Conservation (phyloP, 2,888 invertebrate genomes). For the Cosmorhoe ocellata region DNA sequence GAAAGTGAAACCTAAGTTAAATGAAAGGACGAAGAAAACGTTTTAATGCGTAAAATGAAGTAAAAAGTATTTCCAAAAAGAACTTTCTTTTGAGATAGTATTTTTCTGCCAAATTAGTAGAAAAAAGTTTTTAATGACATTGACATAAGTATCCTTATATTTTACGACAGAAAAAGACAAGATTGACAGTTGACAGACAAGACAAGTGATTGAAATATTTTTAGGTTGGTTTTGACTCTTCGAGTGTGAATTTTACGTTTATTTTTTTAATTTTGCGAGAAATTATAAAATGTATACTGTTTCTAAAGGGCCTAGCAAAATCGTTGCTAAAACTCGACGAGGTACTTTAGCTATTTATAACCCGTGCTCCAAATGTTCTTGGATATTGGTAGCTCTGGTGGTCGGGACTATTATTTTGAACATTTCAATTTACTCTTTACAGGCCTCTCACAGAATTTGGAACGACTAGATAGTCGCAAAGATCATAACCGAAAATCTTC, state of each 20-base stretch:
- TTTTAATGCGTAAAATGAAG: no score
- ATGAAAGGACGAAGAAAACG: no score
- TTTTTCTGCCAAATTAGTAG: slow-evolving; percentile 1
- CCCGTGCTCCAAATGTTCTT: background rate
- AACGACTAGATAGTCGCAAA: slow-evolving; percentile 88
- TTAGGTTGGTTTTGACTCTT: slow-evolving; percentile 43
- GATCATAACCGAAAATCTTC: slow-evolving; percentile 86
- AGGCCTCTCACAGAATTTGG: slow-evolving; percentile 92
- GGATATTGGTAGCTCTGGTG: slow-evolving; percentile 3
- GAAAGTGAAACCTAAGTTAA: no score
- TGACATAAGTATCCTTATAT: no score
- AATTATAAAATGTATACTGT: slow-evolving; percentile 91
- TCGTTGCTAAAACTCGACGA: slow-evolving; percentile 92
- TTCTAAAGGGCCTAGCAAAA: slow-evolving; percentile 93
- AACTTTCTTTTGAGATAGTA: no score
- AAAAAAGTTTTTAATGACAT: no score
- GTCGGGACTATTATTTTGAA: slow-evolving; percentile 44
- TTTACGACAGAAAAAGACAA: no score
- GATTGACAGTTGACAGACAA: no score
- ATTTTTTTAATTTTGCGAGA: slow-evolving; percentile 64
- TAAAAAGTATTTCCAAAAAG: no score
- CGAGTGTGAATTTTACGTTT: slow-evolving; percentile 63
- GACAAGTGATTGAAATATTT: background rate
- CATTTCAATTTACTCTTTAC: slow-evolving; percentile 46
- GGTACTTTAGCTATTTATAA: slow-evolving; percentile 67